Evolutionary conservation across 35 echinoderm and acorn worm species (phyloP).

Genomic region (Strongylocentrotus purpuratus): DNA sequence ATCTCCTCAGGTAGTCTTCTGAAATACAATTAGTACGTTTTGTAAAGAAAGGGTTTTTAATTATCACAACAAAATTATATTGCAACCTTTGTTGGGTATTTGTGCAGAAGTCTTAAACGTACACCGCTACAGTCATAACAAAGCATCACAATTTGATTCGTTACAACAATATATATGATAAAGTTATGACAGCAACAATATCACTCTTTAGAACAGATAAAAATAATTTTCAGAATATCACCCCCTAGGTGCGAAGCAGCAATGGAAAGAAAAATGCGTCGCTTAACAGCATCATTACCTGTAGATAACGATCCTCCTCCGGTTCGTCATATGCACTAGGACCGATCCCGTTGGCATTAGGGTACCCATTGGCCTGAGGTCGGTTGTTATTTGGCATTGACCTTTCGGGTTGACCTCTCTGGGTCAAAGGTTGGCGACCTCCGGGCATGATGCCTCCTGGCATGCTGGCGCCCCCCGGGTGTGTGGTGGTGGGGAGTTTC

Average conservation of each 20-base stretch:
- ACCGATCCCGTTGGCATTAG: conserved; percentile 49
- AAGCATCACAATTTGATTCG: too few species aligned
- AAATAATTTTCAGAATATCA: background rate
- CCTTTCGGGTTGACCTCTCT: conserved; percentile 57
- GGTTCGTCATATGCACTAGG: conserved; percentile 56
- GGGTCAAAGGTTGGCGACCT: conserved; percentile 70
- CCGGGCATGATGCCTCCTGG: conserved; percentile 77
- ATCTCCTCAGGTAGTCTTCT: too few species aligned
- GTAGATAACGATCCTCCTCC: conserved; percentile 85
- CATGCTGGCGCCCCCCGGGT: conserved; percentile 27
- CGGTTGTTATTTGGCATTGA: background rate
- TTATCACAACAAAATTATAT: too few species aligned
- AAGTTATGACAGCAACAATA: too few species aligned
- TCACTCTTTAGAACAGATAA: too few species aligned
- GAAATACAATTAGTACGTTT: too few species aligned
- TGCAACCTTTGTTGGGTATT: too few species aligned
- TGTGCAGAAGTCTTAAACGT: too few species aligned
- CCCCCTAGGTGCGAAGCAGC: background rate
- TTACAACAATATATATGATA: too few species aligned
- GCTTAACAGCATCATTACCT: conserved; percentile 49
- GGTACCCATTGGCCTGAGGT: conserved; percentile 59
- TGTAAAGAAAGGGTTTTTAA: too few species aligned
- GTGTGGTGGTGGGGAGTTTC: conserved; percentile 73
- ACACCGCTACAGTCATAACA: too few species aligned
- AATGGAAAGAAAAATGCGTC: background rate